Percentiles rank a stretch among this genome's conserved stretches.
phyloP scores from a whole-genome alignment of 2,113 vertebrate genomes.

The Mormoops blainvillei region DNA sequence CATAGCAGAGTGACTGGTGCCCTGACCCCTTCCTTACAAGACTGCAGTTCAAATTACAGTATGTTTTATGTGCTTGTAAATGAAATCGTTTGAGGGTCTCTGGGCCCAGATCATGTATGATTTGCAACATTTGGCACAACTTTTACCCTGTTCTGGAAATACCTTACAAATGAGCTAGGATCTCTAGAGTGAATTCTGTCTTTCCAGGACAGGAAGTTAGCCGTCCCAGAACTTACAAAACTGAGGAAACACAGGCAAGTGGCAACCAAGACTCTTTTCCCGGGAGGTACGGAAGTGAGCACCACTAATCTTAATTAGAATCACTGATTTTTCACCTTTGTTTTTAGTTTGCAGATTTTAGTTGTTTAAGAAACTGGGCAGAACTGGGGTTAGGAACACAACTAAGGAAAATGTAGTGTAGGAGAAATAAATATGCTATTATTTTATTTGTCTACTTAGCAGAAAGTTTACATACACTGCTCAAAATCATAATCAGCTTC shows the following conservation, averaged over 20 bases:
- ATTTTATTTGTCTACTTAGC: neutral
- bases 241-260: neutral
- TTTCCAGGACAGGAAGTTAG: conserved; percentile 47
- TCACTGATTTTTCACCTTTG: neutral
- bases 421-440: neutral
- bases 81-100: conserved; percentile 61
- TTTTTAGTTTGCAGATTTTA: neutral
- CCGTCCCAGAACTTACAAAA: conserved; percentile 2
- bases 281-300: neutral
- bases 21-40: neutral
- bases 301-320: neutral
- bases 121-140: conserved; percentile 68
- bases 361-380: neutral
- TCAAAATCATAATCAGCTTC: neutral
- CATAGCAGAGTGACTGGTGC: neutral
- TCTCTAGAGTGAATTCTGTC: conserved; percentile 43
- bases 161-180: conserved; percentile 59
- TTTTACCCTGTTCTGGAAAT: conserved; percentile 67
- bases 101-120: conserved; percentile 55
- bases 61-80: conserved; percentile 72
- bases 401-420: neutral
- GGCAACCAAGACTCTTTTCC: neutral
- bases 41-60: conserved; percentile 53
- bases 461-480: neutral
- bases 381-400: neutral